Conservation (phyloP, 2,113 vertebrate species). For the Cochlearius cochlearius region DNA sequence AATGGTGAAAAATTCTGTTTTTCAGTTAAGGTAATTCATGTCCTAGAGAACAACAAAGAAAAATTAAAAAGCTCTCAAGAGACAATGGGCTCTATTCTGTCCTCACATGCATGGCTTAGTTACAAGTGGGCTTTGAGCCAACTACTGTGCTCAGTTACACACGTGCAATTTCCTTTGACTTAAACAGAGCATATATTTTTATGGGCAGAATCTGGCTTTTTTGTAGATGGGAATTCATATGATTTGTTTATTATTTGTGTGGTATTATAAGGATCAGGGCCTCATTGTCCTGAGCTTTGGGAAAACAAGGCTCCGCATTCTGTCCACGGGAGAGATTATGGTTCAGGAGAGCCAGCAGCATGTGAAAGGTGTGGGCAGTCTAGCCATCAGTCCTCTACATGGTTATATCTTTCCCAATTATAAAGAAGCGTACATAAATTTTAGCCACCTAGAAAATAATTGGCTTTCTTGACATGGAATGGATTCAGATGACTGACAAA, state of each 20-base stretch:
- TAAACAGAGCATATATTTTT: not conserved
- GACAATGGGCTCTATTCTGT: slow-evolving; percentile 35
- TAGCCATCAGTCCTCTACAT: not conserved
- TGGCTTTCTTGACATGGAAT: not conserved
- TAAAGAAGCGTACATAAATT: rapidly evolving
- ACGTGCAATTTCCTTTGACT: slow-evolving; percentile 13
- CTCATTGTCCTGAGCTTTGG: not conserved
- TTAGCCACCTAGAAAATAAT: not conserved
- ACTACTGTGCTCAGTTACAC: not conserved
- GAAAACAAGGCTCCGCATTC: not conserved
- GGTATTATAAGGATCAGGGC: not conserved
- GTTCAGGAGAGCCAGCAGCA: not conserved
- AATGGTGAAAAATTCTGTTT: not conserved
- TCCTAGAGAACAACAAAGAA: slow-evolving; percentile 17
- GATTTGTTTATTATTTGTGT: not conserved
- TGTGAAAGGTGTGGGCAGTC: not conserved
- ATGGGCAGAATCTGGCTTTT: not conserved
- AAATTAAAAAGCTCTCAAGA: slow-evolving; percentile 20
- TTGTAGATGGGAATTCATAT: not conserved
- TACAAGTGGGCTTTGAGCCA: slow-evolving; percentile 20
- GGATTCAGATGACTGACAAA: not conserved
- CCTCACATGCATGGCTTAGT: not conserved
- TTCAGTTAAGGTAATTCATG: not conserved
- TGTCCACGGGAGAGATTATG: rapidly evolving
- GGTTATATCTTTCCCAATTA: not conserved